phyloP scores from a whole-genome alignment of 2,888 invertebrate species.

The Sclerodermus sp. region DNA sequence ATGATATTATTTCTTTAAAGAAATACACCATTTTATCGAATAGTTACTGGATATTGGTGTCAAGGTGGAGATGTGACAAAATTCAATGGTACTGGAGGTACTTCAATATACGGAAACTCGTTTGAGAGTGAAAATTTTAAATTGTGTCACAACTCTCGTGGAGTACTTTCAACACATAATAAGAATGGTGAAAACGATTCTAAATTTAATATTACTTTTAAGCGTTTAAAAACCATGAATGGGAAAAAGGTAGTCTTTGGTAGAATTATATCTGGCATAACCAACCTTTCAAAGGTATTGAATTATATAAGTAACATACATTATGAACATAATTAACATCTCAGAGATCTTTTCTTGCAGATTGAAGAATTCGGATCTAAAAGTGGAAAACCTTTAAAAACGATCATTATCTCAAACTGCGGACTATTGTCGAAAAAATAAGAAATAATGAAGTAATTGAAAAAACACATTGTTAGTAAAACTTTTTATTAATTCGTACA shows the following conservation, averaged over 20 bases:
- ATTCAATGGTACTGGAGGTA: constrained; percentile 63
- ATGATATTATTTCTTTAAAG: constrained; percentile 18
- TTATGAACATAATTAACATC: constrained; percentile 1
- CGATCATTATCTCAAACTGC: constrained; percentile 41
- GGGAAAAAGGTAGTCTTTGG: constrained; percentile 64
- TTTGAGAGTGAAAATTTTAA: constrained; percentile 58
- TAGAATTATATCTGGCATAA: constrained; percentile 54
- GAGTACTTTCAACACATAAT: constrained; percentile 61
- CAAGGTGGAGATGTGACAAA: constrained; percentile 64
- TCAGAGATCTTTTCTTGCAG: constrained; percentile 24
- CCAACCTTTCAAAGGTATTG: constrained; percentile 41
- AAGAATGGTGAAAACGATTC: constrained; percentile 58
- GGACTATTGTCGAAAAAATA: constrained; percentile 31
- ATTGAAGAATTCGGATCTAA: constrained; percentile 43
- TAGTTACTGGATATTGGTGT: constrained; percentile 63
- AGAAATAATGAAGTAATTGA: background rate
- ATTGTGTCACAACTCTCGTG: constrained; percentile 61
- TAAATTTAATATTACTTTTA: constrained; percentile 65
- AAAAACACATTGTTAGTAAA: background rate
- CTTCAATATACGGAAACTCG: constrained; percentile 56
- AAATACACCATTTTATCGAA: constrained; percentile 60
- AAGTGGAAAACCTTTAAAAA: constrained; percentile 41
- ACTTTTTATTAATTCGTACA: too few relatives aligned
- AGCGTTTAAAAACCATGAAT: constrained; percentile 61
- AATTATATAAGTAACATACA: background rate